Percentiles rank a stretch among this genome's conserved stretches.
Conservation (phyloP, 2,797 vertebrate species). For the Peromyscus eremicus region DNA sequence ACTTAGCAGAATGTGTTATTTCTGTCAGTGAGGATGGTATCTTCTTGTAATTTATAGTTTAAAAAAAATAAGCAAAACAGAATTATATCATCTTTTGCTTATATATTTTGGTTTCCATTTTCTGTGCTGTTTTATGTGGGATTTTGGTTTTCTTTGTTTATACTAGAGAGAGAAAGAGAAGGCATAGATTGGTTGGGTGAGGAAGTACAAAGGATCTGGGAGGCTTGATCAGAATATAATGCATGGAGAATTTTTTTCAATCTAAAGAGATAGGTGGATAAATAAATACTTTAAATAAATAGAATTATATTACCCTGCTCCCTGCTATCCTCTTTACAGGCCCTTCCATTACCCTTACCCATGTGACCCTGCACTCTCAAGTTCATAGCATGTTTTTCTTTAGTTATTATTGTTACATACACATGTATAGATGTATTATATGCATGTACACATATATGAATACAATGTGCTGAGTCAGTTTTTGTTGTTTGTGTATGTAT, state of each 20-base stretch:
- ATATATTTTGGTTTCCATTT: neutral
- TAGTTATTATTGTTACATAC: neutral
- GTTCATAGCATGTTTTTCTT: neutral
- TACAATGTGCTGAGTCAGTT: neutral
- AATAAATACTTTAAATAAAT: neutral
- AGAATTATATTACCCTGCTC: neutral
- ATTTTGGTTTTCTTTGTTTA: neutral
- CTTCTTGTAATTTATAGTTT: neutral
- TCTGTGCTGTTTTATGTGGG: neutral
- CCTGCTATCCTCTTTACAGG: neutral
- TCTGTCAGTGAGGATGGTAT: neutral
- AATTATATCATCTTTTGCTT: neutral
- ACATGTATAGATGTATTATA: neutral
- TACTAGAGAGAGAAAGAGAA: neutral
- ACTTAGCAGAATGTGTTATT: neutral
- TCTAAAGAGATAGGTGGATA: neutral
- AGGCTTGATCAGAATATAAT: neutral
- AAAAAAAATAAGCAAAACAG: neutral
- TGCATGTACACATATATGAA: neutral
- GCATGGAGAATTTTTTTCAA: neutral
- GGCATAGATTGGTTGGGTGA: neutral
- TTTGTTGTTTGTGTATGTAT: neutral
- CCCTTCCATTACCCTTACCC: neutral
- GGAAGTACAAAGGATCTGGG: neutral
- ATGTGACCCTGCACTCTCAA: neutral